Evolutionary conservation across 2,888 invertebrate species (phyloP).

Genomic region (Polyploca ridens): DNA sequence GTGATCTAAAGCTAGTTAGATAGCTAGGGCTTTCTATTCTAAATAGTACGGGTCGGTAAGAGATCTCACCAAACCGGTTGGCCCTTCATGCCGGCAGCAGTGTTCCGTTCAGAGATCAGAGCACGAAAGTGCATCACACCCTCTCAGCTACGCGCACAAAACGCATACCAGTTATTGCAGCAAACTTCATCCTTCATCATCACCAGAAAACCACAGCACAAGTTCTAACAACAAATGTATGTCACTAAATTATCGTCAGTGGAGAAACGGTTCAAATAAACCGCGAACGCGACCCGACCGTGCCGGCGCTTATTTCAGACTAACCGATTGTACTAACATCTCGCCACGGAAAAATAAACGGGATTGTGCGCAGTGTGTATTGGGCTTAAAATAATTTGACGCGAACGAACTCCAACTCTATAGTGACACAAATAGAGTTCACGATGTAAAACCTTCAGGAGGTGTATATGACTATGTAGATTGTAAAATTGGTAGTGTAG

Average conservation of each 20-base stretch:
- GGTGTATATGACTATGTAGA: conserved; percentile 51
- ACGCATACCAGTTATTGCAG: conserved; percentile 72
- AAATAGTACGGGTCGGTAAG: conserved; percentile 57
- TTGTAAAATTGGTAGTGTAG: conserved; percentile 36
- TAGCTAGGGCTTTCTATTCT: conserved; percentile 54
- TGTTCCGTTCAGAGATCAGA: conserved; percentile 60
- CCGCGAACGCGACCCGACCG: conserved; percentile 46
- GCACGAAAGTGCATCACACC: conserved; percentile 72
- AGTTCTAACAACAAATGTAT: conserved; percentile 51
- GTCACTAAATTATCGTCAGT: conserved; percentile 24
- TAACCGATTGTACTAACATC: conserved; percentile 52
- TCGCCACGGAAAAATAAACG: conserved; percentile 64
- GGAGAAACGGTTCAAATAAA: conserved; percentile 28
- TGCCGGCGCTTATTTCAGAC: conserved; percentile 60
- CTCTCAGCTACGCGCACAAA: conserved; percentile 64
- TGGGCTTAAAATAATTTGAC: conserved; percentile 48
- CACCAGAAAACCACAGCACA: conserved; percentile 66
- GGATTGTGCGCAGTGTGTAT: conserved; percentile 59
- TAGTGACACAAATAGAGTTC: conserved; percentile 21
- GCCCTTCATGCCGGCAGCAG: conserved; percentile 73
- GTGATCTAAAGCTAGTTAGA: conserved; percentile 20
- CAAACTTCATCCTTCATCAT: conserved; percentile 76
- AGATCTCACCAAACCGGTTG: conserved; percentile 83
- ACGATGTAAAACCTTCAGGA: conserved; percentile 19
- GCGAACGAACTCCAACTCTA: conserved; percentile 48